phyloP scores from a whole-genome alignment of 2,113 vertebrate genomes.

The Anolis carolinensis region DNA sequence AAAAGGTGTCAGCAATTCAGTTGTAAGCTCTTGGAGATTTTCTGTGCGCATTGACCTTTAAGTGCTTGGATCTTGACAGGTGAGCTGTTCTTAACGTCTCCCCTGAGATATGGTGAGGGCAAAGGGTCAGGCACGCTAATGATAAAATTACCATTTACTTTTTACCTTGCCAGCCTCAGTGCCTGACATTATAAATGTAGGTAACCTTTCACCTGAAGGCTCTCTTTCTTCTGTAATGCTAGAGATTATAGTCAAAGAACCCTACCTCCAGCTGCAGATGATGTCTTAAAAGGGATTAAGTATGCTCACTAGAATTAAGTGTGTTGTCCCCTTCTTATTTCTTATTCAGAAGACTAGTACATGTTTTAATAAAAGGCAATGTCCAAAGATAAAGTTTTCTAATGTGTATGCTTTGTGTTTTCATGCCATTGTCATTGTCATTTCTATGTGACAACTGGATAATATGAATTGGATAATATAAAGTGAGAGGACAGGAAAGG shows the following conservation, averaged over 20 bases:
- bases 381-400: not conserved
- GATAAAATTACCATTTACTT: conserved; percentile 85
- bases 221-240: conserved; percentile 66
- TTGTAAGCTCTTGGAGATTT: conserved; percentile 76
- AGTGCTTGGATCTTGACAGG: conserved; percentile 76
- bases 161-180: conserved; percentile 72
- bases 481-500: too few species aligned
- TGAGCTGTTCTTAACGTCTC: conserved; percentile 71
- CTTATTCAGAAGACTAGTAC: not conserved
- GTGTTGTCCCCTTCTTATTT: not conserved
- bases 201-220: conserved; percentile 81
- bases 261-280: conserved; percentile 53
- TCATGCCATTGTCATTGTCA: too few species aligned
- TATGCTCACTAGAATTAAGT: not conserved
- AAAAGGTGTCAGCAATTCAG: conserved; percentile 82
- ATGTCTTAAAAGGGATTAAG: conserved; percentile 30
- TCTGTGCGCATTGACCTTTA: conserved; percentile 80
- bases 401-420: not conserved
- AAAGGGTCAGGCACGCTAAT: conserved; percentile 84
- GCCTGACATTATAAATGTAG: conserved; percentile 83
- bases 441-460: too few species aligned
- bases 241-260: conserved; percentile 63
- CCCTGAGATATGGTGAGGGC: conserved; percentile 74
- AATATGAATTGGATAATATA: too few species aligned
- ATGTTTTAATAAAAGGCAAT: conserved; percentile 18